Evolutionary conservation across 2,797 vertebrate genomes (phyloP).

Genomic region (Lutra lutra): DNA sequence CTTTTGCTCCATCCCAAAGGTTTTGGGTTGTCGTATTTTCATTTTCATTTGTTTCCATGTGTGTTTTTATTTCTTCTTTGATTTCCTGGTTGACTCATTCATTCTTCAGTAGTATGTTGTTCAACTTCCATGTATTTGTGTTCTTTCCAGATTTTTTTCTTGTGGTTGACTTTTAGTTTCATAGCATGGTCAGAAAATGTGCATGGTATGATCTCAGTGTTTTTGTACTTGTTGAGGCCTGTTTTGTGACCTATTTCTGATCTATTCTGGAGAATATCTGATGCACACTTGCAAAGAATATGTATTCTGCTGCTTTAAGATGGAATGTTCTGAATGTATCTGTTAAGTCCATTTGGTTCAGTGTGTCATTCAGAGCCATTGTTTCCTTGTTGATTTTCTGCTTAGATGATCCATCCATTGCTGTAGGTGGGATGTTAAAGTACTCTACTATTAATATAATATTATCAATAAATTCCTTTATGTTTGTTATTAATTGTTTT

Average conservation of each 20-base stretch:
- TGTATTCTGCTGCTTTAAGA: too few relatives aligned
- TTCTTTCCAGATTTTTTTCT: not conserved
- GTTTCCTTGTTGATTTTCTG: too few relatives aligned
- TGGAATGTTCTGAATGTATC: too few relatives aligned
- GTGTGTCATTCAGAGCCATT: too few relatives aligned
- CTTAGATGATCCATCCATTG: too few relatives aligned
- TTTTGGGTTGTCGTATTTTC: not conserved
- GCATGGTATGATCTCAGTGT: not conserved
- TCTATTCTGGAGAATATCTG: not conserved
- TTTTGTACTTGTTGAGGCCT: not conserved
- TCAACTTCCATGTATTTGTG: not conserved
- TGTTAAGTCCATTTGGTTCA: too few relatives aligned
- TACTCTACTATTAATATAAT: too few relatives aligned
- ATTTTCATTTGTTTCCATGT: not conserved
- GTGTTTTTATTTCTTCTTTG: not conserved
- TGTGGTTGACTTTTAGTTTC: not conserved
- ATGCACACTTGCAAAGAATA: too few relatives aligned
- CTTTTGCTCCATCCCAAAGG: not conserved
- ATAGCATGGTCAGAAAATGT: not conserved
- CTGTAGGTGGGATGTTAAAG: too few relatives aligned
- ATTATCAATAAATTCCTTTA: too few relatives aligned
- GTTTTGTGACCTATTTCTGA: not conserved
- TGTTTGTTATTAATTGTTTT: too few relatives aligned
- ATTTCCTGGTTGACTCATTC: not conserved
- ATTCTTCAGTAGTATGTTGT: not conserved